Percentiles rank a stretch among this genome's conserved stretches.
These are phyloP conservation scores for Ailuropoda melanoleuca DNA, from an alignment of 2,113 vertebrate genomes.

Conservation along the genomic window DNA sequence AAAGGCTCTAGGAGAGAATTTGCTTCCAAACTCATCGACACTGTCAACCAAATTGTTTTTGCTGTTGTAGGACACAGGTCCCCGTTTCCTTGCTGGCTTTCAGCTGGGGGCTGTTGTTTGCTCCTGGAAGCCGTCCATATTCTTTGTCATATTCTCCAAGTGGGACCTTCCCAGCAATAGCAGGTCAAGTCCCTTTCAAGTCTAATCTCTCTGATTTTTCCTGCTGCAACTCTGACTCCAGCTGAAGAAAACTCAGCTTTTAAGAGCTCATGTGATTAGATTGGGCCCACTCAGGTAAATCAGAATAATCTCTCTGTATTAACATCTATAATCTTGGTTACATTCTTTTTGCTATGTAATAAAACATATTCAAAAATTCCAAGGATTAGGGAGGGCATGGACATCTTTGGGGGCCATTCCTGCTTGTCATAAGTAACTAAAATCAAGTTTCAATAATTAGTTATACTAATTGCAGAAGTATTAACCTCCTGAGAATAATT, in stretches of 20 bases:
- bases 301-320: not conserved
- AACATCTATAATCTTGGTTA: not conserved
- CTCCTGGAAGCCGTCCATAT: not conserved
- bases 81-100: not conserved
- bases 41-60: not conserved
- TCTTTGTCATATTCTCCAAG: not conserved
- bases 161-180: not conserved
- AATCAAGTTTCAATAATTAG: conserved; percentile 4
- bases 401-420: not conserved
- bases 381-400: not conserved
- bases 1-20: not conserved
- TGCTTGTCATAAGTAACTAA: not conserved
- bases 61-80: not conserved
- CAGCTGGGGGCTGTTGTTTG: not conserved
- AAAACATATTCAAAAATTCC: not conserved
- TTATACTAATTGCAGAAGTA: not conserved
- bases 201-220: not conserved
- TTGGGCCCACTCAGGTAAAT: not conserved
- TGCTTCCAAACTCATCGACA: not conserved
- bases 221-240: not conserved
- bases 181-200: not conserved
- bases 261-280: not conserved
- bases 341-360: not conserved
- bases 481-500: not conserved
- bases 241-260: not conserved